Percentiles rank a stretch among this genome's conserved stretches.
These are phyloP conservation scores for Catalaphyllia jardinei DNA, from an alignment of 64 coral and sea anemone genomes.

Conservation along the genomic window DNA sequence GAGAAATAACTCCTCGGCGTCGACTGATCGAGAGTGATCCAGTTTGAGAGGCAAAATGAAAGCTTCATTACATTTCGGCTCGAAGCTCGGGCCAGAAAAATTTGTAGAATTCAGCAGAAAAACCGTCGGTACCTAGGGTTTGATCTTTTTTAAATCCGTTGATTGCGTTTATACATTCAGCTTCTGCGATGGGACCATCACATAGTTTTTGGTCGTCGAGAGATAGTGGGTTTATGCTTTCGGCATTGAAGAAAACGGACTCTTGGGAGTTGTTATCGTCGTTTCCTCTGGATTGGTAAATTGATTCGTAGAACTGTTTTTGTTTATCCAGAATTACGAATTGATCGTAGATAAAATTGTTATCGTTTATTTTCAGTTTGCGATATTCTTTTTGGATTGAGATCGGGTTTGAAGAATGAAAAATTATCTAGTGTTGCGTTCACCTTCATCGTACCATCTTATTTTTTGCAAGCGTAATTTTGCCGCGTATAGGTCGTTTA, in stretches of 20 bases:
- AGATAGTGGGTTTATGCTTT: not conserved
- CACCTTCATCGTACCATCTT: not conserved
- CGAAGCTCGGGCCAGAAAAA: slow-evolving; percentile 13
- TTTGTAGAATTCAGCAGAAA: slow-evolving; percentile 34
- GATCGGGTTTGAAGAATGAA: not conserved
- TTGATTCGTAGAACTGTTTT: not conserved
- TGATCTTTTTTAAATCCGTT: not conserved
- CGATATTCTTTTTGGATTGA: slow-evolving; percentile 6
- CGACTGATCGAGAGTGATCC: slow-evolving; percentile 20
- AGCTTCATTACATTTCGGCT: not conserved
- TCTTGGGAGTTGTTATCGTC: not conserved
- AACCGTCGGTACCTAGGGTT: slow-evolving; percentile 25
- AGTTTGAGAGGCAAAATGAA: slow-evolving; percentile 26
- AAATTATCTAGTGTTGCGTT: not conserved
- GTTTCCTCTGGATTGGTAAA: not conserved
- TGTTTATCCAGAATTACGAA: not conserved
- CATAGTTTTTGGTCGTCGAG: not conserved
- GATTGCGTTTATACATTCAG: not conserved
- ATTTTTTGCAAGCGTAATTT: not conserved
- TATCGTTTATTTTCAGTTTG: not conserved
- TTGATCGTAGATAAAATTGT: not conserved
- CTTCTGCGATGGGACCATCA: not conserved
- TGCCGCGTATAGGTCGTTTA: too few relatives aligned
- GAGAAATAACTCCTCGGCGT: slow-evolving; percentile 15
- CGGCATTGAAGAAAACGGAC: not conserved